These are phyloP conservation scores for Steinernema carpocapsae DNA, from an alignment of 2,888 invertebrate genomes.

Conservation along the genomic window DNA sequence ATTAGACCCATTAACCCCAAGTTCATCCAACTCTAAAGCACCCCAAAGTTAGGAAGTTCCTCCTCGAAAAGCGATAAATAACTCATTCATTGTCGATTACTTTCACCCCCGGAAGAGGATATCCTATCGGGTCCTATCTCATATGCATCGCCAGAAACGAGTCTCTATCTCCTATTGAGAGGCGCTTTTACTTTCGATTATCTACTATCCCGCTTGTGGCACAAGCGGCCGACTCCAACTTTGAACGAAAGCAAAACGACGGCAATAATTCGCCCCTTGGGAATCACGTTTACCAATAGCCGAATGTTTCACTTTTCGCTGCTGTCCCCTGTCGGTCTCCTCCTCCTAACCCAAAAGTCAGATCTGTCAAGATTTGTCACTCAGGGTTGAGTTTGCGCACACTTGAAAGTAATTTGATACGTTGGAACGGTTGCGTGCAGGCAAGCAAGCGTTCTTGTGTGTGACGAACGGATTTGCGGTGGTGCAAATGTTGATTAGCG, in stretches of 20 bases:
- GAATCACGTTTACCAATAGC: not conserved
- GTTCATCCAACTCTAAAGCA: too few species aligned
- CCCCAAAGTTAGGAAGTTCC: too few species aligned
- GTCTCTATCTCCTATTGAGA: too few species aligned
- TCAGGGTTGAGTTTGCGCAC: not conserved
- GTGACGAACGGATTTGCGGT: not conserved
- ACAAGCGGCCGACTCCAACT: not conserved
- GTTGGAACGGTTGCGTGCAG: too few species aligned
- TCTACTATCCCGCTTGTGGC: too few species aligned
- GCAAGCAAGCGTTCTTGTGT: not conserved
- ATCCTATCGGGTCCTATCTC: too few species aligned
- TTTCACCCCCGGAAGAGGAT: not conserved
- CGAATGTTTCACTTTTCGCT: slow-evolving; percentile 13
- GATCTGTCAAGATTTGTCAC: slow-evolving; percentile 18
- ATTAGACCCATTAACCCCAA: too few species aligned
- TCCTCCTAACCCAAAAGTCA: too few species aligned
- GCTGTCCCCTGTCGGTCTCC: too few species aligned
- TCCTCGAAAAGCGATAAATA: too few species aligned
- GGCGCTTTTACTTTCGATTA: slow-evolving; percentile 12
- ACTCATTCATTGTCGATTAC: slow-evolving; percentile 11
- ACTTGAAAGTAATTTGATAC: slow-evolving; percentile 4
- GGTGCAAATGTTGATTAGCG: slow-evolving; percentile 5
- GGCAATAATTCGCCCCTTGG: slow-evolving; percentile 1
- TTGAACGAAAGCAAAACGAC: not conserved
- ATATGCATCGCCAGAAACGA: slow-evolving; percentile 8